These are phyloP conservation scores for Telenomus remus DNA, from an alignment of 1,140 invertebrate species.

Conservation along the genomic window DNA sequence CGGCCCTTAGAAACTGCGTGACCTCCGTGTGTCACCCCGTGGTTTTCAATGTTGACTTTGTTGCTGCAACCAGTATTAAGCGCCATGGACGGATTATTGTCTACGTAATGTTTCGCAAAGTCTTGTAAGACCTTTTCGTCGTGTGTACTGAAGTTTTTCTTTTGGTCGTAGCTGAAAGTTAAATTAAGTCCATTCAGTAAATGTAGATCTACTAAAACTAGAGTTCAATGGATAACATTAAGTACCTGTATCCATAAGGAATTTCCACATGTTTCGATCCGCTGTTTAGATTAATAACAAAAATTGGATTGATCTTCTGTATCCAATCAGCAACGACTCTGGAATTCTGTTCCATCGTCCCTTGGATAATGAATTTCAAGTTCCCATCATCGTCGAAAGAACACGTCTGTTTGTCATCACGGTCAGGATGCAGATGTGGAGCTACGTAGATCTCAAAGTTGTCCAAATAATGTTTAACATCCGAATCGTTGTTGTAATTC, in stretches of 20 bases:
- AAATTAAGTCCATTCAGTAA: background rate
- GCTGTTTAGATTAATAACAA: slow-evolving; percentile 69
- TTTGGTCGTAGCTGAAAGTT: slow-evolving; percentile 31
- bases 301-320: slow-evolving; percentile 61
- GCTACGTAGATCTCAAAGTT: slow-evolving; percentile 65
- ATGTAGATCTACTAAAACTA: no score
- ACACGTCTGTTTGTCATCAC: slow-evolving; percentile 58
- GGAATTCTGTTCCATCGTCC: slow-evolving; percentile 49
- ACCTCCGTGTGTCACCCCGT: slow-evolving; percentile 60
- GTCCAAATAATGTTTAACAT: slow-evolving; percentile 60
- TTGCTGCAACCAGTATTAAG: slow-evolving; percentile 54
- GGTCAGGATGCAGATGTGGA: slow-evolving; percentile 64
- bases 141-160: slow-evolving; percentile 52
- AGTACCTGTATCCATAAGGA: slow-evolving; percentile 61
- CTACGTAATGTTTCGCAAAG: slow-evolving; percentile 61
- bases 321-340: slow-evolving; percentile 67
- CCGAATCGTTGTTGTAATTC: slow-evolving; percentile 57
- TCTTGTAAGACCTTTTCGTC: slow-evolving; percentile 62
- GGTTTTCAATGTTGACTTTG: slow-evolving; percentile 53
- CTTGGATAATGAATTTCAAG: slow-evolving; percentile 38
- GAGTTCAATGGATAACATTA: no score
- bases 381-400: slow-evolving; percentile 38
- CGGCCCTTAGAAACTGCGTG: slow-evolving; percentile 46
- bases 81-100: slow-evolving; percentile 60
- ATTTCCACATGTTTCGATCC: slow-evolving; percentile 70